Percentiles rank a stretch among this genome's conserved stretches.
Evolutionary conservation across 37 sponge, comb jelly and placozoan species (phyloP).

Genomic region (Theonella swinhoei): DNA sequence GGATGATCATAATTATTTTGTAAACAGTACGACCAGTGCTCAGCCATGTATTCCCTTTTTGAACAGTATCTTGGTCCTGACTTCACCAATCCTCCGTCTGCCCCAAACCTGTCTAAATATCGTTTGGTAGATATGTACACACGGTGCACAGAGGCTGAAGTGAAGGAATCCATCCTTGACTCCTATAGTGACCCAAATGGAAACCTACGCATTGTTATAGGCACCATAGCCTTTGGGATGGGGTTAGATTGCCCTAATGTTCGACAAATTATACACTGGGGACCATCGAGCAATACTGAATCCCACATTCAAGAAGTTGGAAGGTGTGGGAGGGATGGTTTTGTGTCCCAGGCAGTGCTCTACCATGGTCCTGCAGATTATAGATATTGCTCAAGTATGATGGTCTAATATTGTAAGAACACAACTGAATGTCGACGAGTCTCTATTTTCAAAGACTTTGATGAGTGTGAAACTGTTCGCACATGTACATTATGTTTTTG

Average conservation of each 20-base stretch:
- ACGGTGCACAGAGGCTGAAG: slow-evolving; percentile 22
- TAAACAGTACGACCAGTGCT: too few relatives aligned
- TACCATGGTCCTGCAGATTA: not conserved
- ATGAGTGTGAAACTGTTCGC: too few relatives aligned
- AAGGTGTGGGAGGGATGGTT: too few relatives aligned
- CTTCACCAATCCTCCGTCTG: too few relatives aligned
- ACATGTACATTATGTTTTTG: too few relatives aligned
- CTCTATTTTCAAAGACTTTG: not conserved
- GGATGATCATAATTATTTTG: too few relatives aligned
- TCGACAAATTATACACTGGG: slow-evolving; percentile 24
- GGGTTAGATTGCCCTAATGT: slow-evolving; percentile 36
- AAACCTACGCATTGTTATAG: slow-evolving; percentile 9
- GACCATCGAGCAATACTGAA: slow-evolving; percentile 15
- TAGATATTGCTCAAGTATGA: not conserved
- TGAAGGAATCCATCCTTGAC: slow-evolving; percentile 25
- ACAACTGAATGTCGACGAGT: not conserved
- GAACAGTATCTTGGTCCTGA: too few relatives aligned
- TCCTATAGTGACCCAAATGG: not conserved
- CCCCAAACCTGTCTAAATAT: not conserved
- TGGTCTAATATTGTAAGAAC: not conserved
- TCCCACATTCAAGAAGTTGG: too few relatives aligned
- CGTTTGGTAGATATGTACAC: slow-evolving; percentile 44
- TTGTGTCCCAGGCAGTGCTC: not conserved
- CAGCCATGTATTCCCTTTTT: too few relatives aligned
- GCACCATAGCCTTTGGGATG: slow-evolving; percentile 44